Conservation (phyloP, 1,140 invertebrate genomes). For the Aphelenchoides besseyi region DNA sequence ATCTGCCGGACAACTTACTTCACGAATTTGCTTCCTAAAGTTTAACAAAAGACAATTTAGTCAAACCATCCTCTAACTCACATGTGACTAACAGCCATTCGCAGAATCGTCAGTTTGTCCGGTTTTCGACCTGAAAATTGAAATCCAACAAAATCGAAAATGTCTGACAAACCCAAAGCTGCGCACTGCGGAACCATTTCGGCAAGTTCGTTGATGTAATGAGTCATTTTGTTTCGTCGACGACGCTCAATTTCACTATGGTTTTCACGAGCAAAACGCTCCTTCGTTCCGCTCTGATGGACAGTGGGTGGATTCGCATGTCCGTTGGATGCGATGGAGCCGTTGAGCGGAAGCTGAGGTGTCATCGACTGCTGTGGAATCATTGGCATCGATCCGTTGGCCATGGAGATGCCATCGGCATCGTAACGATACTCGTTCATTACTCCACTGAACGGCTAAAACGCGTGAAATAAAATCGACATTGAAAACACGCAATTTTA, state of each 20-base stretch:
- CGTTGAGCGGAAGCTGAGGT: neutral
- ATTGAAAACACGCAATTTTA: too few relatives aligned
- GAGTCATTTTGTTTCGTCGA: conserved; percentile 98
- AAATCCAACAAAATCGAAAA: neutral
- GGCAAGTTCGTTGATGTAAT: conserved; percentile 97
- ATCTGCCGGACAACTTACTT: conserved; percentile 23
- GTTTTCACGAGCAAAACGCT: conserved; percentile 75
- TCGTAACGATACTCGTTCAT: neutral
- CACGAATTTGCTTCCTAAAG: conserved; percentile 73
- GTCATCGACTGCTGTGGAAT: neutral
- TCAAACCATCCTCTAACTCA: too few relatives aligned
- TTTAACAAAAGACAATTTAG: too few relatives aligned
- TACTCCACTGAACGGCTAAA: neutral
- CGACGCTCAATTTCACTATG: conserved; percentile 98
- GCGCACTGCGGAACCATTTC: conserved; percentile 94
- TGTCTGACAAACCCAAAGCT: conserved; percentile 72
- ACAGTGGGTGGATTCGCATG: neutral
- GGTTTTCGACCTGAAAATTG: conserved; percentile 81
- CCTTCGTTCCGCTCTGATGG: conserved; percentile 33
- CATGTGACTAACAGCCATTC: conserved; percentile 99
- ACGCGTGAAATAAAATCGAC: too few relatives aligned
- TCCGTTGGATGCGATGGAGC: neutral
- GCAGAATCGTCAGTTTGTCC: conserved; percentile 95
- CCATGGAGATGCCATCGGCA: too few relatives aligned
- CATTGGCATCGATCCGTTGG: neutral